These are phyloP conservation scores for Ictidomys tridecemlineatus DNA, from an alignment of 2,113 vertebrate species.

Conservation along the genomic window DNA sequence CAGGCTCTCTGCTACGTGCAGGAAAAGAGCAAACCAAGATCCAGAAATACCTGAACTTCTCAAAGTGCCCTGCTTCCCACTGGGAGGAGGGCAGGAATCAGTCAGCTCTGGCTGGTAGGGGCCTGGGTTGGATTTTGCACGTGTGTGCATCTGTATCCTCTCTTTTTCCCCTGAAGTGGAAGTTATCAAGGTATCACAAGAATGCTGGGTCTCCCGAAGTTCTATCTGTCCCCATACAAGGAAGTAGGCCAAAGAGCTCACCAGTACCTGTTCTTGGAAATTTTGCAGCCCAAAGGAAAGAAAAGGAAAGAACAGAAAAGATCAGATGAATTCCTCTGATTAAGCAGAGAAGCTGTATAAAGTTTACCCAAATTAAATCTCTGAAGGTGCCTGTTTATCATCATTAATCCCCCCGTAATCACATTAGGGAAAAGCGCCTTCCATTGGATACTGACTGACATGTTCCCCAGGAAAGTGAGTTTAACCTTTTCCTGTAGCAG, in stretches of 20 bases:
- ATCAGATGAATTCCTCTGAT: constrained; percentile 59
- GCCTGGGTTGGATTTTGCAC: not conserved
- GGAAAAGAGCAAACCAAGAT: not conserved
- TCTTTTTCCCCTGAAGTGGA: constrained; percentile 47
- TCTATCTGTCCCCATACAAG: constrained; percentile 19
- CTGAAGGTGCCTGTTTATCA: constrained; percentile 16
- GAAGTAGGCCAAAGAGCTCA: constrained; percentile 25
- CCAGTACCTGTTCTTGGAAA: constrained; percentile 46
- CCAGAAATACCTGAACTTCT: not conserved
- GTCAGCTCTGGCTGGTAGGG: not conserved
- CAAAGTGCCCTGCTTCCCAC: not conserved
- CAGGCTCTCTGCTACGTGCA: not conserved
- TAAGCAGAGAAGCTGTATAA: constrained; percentile 51
- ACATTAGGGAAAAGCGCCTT: not conserved
- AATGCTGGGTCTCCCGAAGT: constrained; percentile 17
- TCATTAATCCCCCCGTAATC: constrained; percentile 34
- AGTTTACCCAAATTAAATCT: constrained; percentile 75
- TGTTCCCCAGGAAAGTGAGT: not conserved
- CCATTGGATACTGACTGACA: not conserved
- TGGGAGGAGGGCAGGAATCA: not conserved
- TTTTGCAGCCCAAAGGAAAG: constrained; percentile 50
- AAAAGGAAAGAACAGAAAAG: constrained; percentile 31
- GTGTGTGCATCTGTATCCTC: not conserved
- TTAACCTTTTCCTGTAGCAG: not conserved
- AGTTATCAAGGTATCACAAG: constrained; percentile 48